These are phyloP conservation scores for Drosophila triauraria DNA, from an alignment of 1,140 invertebrate genomes.

Conservation along the genomic window DNA sequence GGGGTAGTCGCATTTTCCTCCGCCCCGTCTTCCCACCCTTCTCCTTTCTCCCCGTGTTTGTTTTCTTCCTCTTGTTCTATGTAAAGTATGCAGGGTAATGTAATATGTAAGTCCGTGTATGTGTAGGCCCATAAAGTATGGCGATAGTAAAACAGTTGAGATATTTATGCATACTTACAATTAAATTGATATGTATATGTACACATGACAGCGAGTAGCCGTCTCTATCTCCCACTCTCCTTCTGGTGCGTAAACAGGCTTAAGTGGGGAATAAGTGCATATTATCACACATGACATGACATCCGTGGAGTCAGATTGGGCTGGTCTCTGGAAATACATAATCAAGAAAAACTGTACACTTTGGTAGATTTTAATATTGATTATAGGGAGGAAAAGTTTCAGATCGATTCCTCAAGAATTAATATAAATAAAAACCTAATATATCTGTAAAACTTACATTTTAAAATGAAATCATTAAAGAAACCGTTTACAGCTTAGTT, in stretches of 20 bases:
- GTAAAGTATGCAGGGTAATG: slow-evolving; percentile 53
- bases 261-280: slow-evolving; percentile 19
- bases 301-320: slow-evolving; percentile 16
- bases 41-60: neutral
- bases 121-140: slow-evolving; percentile 30
- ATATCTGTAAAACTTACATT: neutral
- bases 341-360: neutral
- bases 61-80: slow-evolving; percentile 26
- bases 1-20: slow-evolving; percentile 39
- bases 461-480: neutral
- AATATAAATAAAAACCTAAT: neutral
- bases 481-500: neutral
- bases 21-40: neutral
- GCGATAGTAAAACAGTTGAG: slow-evolving; percentile 47
- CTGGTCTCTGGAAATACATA: neutral
- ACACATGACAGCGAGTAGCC: slow-evolving; percentile 6
- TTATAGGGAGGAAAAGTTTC: neutral
- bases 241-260: slow-evolving; percentile 14
- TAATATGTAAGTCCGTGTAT: slow-evolving; percentile 30
- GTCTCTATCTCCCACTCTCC: neutral
- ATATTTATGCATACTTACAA: slow-evolving; percentile 57
- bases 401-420: neutral
- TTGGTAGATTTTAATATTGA: neutral
- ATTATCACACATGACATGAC: slow-evolving; percentile 19
- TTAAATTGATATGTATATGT: slow-evolving; percentile 41